Evolutionary conservation across 2,797 vertebrate genomes (phyloP).

Genomic region (Micrastur ruficollis): DNA sequence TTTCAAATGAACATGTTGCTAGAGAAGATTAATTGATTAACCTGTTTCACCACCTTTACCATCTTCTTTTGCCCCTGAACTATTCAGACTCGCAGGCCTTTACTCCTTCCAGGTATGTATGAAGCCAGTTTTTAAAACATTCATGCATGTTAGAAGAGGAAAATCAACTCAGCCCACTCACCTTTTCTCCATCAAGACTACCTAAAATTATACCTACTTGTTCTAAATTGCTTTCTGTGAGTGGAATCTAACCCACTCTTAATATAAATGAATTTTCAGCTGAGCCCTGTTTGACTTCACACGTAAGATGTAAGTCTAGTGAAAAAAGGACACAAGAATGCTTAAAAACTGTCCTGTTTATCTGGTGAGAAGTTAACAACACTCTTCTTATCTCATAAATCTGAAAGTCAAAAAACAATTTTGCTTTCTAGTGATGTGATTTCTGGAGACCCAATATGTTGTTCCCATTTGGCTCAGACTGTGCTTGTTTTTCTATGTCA

Average conservation of each 20-base stretch:
- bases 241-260: background rate
- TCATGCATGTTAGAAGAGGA: background rate
- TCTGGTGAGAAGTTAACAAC: background rate
- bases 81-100: background rate
- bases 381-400: background rate
- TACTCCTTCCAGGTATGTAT: background rate
- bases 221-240: background rate
- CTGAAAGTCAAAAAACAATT: background rate
- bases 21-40: background rate
- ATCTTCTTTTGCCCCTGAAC: background rate
- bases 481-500: constrained; percentile 11
- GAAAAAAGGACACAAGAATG: background rate
- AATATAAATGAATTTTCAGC: background rate
- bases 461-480: background rate
- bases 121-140: background rate
- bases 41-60: background rate
- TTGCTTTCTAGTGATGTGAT: background rate
- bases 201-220: background rate
- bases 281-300: background rate
- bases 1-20: background rate
- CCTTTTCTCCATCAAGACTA: background rate
- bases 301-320: background rate
- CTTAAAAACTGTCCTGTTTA: background rate
- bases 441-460: background rate
- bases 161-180: background rate